Conservation (phyloP, 2,113 vertebrate genomes). For the Ciconia stormi region DNA sequence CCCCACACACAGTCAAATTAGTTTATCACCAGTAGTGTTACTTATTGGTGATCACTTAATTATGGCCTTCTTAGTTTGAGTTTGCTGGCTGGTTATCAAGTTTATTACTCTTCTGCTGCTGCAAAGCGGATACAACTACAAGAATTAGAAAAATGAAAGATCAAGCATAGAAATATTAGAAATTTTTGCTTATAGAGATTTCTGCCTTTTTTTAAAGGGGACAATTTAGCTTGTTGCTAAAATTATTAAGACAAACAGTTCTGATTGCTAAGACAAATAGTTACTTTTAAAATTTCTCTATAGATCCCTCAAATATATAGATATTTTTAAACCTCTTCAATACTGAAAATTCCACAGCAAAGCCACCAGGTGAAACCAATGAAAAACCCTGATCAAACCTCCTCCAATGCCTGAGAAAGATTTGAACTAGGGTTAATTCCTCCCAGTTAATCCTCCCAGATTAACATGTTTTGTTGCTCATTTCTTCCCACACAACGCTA, state of each 20-base stretch:
- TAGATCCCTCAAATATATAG: fast-evolving
- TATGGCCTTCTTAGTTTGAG: background rate
- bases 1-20: too few species aligned
- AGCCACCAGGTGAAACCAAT: background rate
- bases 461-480: background rate
- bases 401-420: background rate
- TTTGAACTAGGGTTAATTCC: background rate
- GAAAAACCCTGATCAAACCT: background rate
- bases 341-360: background rate
- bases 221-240: background rate
- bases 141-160: background rate
- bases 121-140: background rate
- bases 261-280: background rate
- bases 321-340: background rate
- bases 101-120: background rate
- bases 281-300: background rate
- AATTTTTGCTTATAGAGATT: background rate
- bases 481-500: background rate
- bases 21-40: background rate
- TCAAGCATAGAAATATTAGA: background rate
- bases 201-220: background rate
- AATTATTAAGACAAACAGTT: background rate
- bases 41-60: background rate
- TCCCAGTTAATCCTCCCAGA: background rate
- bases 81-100: background rate